Base-by-base conservation (phyloP, 2,797 vertebrate genomes). In the Myotis myotis region DNA sequence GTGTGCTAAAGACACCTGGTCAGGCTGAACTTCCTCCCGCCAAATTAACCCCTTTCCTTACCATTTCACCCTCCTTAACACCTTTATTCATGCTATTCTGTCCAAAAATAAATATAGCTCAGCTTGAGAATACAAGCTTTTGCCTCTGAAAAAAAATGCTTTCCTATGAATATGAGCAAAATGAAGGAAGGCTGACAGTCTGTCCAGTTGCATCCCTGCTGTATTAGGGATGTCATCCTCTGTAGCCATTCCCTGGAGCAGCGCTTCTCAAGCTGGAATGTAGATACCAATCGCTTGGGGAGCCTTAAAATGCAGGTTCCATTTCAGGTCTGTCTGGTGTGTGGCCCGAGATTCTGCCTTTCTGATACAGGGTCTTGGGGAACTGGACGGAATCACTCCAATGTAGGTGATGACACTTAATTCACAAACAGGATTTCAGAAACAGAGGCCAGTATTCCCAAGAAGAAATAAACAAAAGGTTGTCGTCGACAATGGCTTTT, bases 1-100 rank as follows among this genome's bases (percentile, higher is more conserved):
- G 19, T 22, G 55, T 66, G 55, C 28, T 87, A 86, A 96, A 91
- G 83, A 93, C 87, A 97, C 94, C 96, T 95, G 95, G 87, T 94
- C 72, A 81, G 44, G 25, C 25, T 95, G 93, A 96, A 95, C 23
- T 53, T 93, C 38, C 84, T 95, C 92, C 93, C 94, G 49, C 70
- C 23, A 89, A 81, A 95, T 95, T 89, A 95, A 80, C 60, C 66
- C 78, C 51, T 41, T 57, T 20, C 53, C n/a, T 51, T 91, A 82
- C 51, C 92, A 38, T 87, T 64, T 87, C 62, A 41, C 44, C 79
- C 64, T 87, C 79, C 84, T 79, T 85, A 94, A 80, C 36, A 71
- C 20, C 30, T 89, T 84, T 79, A 84, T 55, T 66, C 30, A 53
- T 3, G 5, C 79, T 51, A 38, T 41, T 70, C 76, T 91, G 20